Evolutionary conservation across 2,113 vertebrate genomes (phyloP).

Genomic region (Marmota monax): DNA sequence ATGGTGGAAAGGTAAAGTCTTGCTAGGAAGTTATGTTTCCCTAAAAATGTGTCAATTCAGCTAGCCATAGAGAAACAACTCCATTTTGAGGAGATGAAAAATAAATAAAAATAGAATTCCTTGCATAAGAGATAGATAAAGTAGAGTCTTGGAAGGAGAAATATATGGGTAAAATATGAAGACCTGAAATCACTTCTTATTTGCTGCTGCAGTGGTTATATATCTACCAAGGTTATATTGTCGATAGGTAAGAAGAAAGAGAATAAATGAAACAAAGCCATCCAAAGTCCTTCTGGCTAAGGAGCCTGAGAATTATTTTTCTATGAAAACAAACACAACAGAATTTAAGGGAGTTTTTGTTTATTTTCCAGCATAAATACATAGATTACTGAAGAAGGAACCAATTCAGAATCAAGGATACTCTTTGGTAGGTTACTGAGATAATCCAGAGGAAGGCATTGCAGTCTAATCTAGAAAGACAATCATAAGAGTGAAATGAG

Average conservation of each 20-base stretch:
- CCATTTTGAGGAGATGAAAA: neutral
- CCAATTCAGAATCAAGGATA: neutral
- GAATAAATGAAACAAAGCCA: neutral
- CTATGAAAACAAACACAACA: neutral
- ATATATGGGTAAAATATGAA: neutral
- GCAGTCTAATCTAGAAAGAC: neutral
- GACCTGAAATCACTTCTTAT: neutral
- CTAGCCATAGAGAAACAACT: neutral
- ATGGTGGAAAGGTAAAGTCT: neutral
- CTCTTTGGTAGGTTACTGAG: neutral
- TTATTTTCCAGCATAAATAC: neutral
- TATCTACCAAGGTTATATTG: neutral
- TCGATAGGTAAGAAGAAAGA: neutral
- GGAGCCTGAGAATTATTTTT: neutral
- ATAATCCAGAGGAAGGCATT: neutral
- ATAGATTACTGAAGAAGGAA: neutral
- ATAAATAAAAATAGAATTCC: conserved; percentile 15
- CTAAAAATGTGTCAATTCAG: conserved; percentile 17
- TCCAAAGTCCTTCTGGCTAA: neutral
- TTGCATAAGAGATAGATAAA: conserved; percentile 9
- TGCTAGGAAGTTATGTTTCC: neutral
- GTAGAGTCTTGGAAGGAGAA: neutral
- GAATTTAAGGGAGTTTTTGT: neutral
- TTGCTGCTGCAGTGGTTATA: neutral
- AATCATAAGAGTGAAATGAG: neutral